These are phyloP conservation scores for Oreonectes daqikongensis DNA, from an alignment of 2,797 vertebrate species.

Conservation along the genomic window DNA sequence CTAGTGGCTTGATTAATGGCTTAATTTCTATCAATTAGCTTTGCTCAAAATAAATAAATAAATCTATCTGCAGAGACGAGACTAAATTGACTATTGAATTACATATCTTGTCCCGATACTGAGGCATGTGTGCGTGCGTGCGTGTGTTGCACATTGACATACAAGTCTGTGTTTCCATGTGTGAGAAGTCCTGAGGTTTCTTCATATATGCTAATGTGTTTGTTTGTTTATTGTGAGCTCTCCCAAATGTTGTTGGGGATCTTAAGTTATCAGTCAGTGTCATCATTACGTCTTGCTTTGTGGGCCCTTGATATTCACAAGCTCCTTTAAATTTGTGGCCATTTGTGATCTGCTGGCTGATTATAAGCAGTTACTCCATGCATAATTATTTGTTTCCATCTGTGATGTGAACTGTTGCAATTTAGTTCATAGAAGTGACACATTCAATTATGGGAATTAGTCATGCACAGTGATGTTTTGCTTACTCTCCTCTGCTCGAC, in stretches of 20 bases:
- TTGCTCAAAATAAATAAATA: constrained; percentile 75
- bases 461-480: constrained; percentile 71
- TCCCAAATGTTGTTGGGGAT: neutral
- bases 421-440: constrained; percentile 67
- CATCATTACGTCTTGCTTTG: constrained; percentile 62
- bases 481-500: constrained; percentile 56
- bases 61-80: constrained; percentile 91
- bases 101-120: constrained; percentile 83
- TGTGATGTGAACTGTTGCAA: constrained; percentile 64
- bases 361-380: constrained; percentile 46
- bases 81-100: constrained; percentile 98
- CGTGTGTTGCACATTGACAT: too few species aligned
- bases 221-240: constrained; percentile 16
- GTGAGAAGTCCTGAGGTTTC: constrained; percentile 26
- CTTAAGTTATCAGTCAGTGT: constrained; percentile 37
- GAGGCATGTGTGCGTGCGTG: constrained; percentile 59
- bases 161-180: neutral
- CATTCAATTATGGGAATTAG: constrained; percentile 79
- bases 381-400: constrained; percentile 61
- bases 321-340: constrained; percentile 60
- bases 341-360: constrained; percentile 57
- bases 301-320: constrained; percentile 63
- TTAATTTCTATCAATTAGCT: constrained; percentile 99
- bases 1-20: constrained; percentile 99
- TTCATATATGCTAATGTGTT: constrained; percentile 15